phyloP scores from a whole-genome alignment of 2,888 invertebrate genomes.

The Craniophora ligustri region DNA sequence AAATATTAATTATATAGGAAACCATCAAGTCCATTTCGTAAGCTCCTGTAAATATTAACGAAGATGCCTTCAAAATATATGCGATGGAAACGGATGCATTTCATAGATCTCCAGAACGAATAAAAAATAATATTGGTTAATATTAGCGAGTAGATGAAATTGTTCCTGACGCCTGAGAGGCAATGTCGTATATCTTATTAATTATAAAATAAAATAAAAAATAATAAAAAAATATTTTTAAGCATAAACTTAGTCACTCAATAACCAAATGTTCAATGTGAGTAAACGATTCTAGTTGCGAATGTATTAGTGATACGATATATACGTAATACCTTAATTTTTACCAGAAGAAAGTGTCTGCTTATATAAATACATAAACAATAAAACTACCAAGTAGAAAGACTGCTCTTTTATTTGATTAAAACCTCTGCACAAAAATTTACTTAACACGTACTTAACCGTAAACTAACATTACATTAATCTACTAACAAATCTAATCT shows the following conservation, averaged over 20 bases:
- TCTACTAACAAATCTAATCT: conserved; percentile 44
- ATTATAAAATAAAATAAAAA: conserved; percentile 71
- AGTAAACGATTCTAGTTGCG: conserved; percentile 88
- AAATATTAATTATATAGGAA: conserved; percentile 44
- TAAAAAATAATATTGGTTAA: conserved; percentile 79
- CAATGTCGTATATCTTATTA: conserved; percentile 84
- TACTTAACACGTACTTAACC: no score
- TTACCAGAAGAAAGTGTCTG: conserved; percentile 87
- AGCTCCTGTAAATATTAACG: conserved; percentile 47
- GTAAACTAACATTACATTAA: no score
- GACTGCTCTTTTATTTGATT: conserved; percentile 42
- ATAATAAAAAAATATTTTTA: conserved; percentile 66
- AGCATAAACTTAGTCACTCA: conserved; percentile 84
- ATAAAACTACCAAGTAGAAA: conserved; percentile 88
- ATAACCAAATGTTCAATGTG: conserved; percentile 88
- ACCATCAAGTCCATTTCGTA: conserved; percentile 44
- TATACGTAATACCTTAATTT: conserved; percentile 89
- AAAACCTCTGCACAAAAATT: conserved; percentile 12
- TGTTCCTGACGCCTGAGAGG: conserved; percentile 88
- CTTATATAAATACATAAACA: conserved; percentile 85
- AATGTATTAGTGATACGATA: conserved; percentile 87
- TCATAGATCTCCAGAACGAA: conserved; percentile 78
- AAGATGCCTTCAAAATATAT: conserved; percentile 71
- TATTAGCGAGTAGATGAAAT: conserved; percentile 86
- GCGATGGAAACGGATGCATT: conserved; percentile 78